phyloP scores from a whole-genome alignment of 2,888 invertebrate species.

The Tortrix viridana region DNA sequence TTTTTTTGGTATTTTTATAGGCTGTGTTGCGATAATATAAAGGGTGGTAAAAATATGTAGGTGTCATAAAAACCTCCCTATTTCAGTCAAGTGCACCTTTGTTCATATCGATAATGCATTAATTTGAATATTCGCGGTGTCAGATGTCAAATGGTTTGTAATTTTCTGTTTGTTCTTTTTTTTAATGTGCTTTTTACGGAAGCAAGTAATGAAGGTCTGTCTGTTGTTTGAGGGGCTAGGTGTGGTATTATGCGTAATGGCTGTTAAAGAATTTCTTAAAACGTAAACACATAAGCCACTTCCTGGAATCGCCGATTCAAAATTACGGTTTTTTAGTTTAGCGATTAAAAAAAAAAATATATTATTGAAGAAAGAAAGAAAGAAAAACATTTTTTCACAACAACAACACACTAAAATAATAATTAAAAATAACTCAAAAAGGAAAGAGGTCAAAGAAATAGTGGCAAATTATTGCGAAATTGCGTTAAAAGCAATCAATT shows the following conservation, averaged over 20 bases:
- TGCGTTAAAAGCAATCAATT: too few species aligned
- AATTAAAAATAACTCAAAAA: too few species aligned
- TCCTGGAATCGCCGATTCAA: neutral
- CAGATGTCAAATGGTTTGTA: conserved; percentile 84
- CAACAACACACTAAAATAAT: too few species aligned
- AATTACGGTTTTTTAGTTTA: neutral
- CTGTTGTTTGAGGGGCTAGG: conserved; percentile 39
- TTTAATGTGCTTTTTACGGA: conserved; percentile 67
- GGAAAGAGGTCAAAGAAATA: too few species aligned
- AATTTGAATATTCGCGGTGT: conserved; percentile 85
- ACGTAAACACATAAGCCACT: neutral
- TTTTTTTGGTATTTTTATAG: conserved; percentile 40
- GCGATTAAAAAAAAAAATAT: too few species aligned
- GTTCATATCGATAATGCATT: conserved; percentile 81
- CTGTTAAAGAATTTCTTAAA: conserved; percentile 17
- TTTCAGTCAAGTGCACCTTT: conserved; percentile 75
- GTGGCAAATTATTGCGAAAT: too few species aligned
- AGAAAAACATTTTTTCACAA: too few species aligned
- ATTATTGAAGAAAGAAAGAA: too few species aligned
- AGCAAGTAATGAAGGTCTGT: conserved; percentile 52
- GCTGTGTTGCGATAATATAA: conserved; percentile 50
- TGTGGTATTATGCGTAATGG: conserved; percentile 29
- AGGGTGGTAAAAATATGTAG: conserved; percentile 50
- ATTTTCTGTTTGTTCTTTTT: conserved; percentile 74
- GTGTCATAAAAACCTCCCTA: conserved; percentile 69